phyloP scores from a whole-genome alignment of 53 echinoderm and acorn worm genomes.

The Glandiceps talaboti region DNA sequence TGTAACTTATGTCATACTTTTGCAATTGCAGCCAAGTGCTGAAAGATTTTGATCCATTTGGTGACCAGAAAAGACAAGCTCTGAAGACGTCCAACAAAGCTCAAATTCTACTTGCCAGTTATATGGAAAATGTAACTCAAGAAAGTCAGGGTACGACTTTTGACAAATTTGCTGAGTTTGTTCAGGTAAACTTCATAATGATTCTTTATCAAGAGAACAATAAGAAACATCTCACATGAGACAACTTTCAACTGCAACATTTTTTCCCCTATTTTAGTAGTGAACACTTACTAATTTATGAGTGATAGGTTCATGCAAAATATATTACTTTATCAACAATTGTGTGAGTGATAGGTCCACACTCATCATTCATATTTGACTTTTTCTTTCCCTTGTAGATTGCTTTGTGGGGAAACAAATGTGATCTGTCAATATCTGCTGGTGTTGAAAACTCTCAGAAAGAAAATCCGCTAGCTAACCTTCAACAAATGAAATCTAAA shows the following conservation, averaged over 20 bases:
- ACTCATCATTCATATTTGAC: too few relatives aligned
- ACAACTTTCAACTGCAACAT: too few relatives aligned
- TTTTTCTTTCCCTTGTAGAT: constrained; percentile 55
- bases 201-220: too few relatives aligned
- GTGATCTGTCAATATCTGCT: constrained; percentile 91
- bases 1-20: too few relatives aligned
- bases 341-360: too few relatives aligned
- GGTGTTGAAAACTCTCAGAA: constrained; percentile 81
- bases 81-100: constrained; percentile 46
- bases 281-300: too few relatives aligned
- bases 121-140: constrained; percentile 17
- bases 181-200: constrained; percentile 89
- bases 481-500: constrained; percentile 29
- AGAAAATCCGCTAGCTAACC: constrained; percentile 51
- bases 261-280: too few relatives aligned
- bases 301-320: too few relatives aligned
- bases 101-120: constrained; percentile 24
- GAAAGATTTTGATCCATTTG: constrained; percentile 80
- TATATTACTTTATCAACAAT: too few relatives aligned
- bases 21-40: constrained; percentile 31
- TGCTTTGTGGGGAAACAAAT: constrained; percentile 88
- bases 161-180: constrained; percentile 51
- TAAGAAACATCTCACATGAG: too few relatives aligned
- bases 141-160: constrained; percentile 13
- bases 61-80: constrained; percentile 54